Evolutionary conservation across 2,797 vertebrate species (phyloP).

Genomic region (Neoniphon sammara): DNA sequence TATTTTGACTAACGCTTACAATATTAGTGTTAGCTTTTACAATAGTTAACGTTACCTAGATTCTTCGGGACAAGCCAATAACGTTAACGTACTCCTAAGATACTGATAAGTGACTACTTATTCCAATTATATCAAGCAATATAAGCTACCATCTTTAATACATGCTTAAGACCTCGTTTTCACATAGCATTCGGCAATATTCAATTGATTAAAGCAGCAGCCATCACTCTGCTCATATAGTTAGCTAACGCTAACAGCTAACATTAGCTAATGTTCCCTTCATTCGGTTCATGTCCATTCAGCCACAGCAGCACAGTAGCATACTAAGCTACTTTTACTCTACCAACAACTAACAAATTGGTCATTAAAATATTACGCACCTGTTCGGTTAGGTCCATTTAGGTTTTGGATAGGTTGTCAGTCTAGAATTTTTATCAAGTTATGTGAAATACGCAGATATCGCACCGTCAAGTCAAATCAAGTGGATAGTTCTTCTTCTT

Average conservation of each 20-base stretch:
- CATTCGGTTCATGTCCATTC: background rate
- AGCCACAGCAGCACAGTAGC: background rate
- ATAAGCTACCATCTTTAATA: background rate
- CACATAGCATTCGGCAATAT: background rate
- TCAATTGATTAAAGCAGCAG: background rate
- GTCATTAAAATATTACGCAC: slow-evolving; percentile 25
- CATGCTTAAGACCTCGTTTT: background rate
- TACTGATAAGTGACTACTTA: too few relatives aligned
- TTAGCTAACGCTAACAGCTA: background rate
- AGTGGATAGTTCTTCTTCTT: slow-evolving; percentile 12
- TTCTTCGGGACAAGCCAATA: too few relatives aligned
- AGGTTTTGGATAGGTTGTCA: fast-evolving
- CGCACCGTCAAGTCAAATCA: too few relatives aligned
- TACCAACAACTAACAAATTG: fast-evolving
- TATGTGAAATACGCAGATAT: too few relatives aligned
- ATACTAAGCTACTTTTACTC: fast-evolving
- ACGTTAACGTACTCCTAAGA: too few relatives aligned
- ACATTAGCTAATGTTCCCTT: background rate
- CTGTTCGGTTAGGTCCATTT: slow-evolving; percentile 75
- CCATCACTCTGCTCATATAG: background rate
- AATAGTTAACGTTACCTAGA: too few relatives aligned
- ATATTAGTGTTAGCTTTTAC: background rate
- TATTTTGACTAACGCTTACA: too few relatives aligned
- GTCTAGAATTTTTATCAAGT: too few relatives aligned
- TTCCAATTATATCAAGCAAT: too few relatives aligned